Percentiles rank a stretch among this genome's conserved stretches.
Evolutionary conservation across 2,113 vertebrate species (phyloP).

Genomic region (Cricetomys ansorgei): DNA sequence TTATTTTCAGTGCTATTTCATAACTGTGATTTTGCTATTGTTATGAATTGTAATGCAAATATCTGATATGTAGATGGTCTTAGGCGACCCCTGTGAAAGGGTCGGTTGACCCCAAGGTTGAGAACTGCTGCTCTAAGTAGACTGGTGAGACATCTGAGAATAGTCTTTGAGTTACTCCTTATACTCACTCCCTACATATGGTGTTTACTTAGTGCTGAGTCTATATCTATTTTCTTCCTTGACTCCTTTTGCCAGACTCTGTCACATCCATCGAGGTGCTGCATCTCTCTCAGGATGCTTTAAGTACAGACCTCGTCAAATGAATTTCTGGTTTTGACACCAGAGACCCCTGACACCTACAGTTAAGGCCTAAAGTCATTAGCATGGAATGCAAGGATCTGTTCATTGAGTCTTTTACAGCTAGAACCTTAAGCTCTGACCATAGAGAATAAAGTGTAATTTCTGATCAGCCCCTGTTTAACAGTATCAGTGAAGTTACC

Average conservation of each 20-base stretch:
- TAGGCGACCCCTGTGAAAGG: no score
- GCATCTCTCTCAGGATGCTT: not conserved
- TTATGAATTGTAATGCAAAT: no score
- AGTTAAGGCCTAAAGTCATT: slow-evolving; percentile 2
- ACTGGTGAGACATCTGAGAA: not conserved
- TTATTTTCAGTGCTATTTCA: no score
- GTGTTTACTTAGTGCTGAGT: not conserved
- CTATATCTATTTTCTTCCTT: not conserved
- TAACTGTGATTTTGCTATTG: no score
- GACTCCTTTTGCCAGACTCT: not conserved
- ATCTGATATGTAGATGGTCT: no score
- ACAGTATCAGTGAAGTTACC: not conserved
- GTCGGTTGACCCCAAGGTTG: no score
- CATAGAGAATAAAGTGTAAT: not conserved
- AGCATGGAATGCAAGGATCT: not conserved
- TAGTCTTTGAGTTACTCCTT: not conserved
- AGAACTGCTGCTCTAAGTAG: no score
- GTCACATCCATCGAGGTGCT: not conserved
- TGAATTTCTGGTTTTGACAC: not conserved
- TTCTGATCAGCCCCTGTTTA: not conserved
- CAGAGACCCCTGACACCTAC: not conserved
- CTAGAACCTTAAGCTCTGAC: not conserved
- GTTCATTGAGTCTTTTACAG: not conserved
- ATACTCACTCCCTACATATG: not conserved
- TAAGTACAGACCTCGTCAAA: not conserved